Evolutionary conservation across 2,888 invertebrate genomes (phyloP).

Genomic region (Clivina fossor): DNA sequence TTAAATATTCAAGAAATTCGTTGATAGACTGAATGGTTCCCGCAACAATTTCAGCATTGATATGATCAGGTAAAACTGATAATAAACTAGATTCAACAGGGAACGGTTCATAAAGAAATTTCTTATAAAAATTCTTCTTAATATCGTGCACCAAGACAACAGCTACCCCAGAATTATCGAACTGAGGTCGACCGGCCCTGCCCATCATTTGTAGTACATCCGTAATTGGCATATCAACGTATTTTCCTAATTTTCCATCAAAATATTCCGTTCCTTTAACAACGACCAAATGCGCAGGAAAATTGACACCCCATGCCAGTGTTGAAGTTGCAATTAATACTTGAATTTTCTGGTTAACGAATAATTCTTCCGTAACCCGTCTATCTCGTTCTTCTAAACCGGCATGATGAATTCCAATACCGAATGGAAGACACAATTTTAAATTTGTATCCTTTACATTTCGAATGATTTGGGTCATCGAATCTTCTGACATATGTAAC

Average conservation of each 20-base stretch:
- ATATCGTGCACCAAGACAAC: slow-evolving; percentile 91
- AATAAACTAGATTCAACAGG: slow-evolving; percentile 96
- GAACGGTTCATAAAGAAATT: slow-evolving; percentile 98
- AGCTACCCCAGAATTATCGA: slow-evolving; percentile 88
- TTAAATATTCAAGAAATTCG: slow-evolving; percentile 93
- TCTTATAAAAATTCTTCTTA: slow-evolving; percentile 98
- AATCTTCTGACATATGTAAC: slow-evolving; percentile 81
- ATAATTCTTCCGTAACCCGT: slow-evolving; percentile 88
- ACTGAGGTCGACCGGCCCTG: slow-evolving; percentile 96
- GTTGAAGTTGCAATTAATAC: slow-evolving; percentile 96
- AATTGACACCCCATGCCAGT: slow-evolving; percentile 98
- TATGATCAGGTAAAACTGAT: slow-evolving; percentile 89
- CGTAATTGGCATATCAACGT: slow-evolving; percentile 99
- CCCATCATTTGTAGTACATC: slow-evolving; percentile 99
- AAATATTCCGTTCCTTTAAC: slow-evolving; percentile 98
- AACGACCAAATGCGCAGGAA: slow-evolving; percentile 97
- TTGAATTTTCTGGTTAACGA: slow-evolving; percentile 94
- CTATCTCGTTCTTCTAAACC: slow-evolving; percentile 93
- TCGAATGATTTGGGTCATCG: slow-evolving; percentile 77
- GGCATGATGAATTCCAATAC: slow-evolving; percentile 98
- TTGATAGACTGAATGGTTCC: slow-evolving; percentile 92
- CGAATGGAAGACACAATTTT: slow-evolving; percentile 91
- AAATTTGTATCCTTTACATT: slow-evolving; percentile 83
- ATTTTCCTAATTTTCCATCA: slow-evolving; percentile 93
- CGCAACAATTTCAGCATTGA: slow-evolving; percentile 96